These are phyloP conservation scores for Caenorhabditis macrosperma DNA, from an alignment of 2,888 invertebrate species.

Conservation along the genomic window DNA sequence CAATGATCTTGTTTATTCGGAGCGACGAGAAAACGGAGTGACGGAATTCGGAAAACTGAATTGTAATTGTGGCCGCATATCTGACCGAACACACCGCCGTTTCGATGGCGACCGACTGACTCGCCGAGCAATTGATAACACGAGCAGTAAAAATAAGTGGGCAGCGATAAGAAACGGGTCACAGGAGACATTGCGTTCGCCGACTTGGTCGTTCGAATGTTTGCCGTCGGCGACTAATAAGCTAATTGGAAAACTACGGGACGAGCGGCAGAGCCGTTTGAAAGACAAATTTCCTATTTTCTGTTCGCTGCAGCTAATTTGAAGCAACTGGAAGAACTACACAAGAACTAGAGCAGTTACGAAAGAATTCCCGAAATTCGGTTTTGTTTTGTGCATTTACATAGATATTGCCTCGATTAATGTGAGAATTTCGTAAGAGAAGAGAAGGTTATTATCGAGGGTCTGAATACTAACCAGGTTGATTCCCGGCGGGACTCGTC, in stretches of 20 bases:
- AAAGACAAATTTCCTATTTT: neutral
- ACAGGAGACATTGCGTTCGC: neutral
- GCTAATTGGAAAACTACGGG: slow-evolving; percentile 36
- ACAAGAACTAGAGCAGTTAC: neutral
- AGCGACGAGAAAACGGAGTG: slow-evolving; percentile 1
- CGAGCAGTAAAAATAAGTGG: neutral
- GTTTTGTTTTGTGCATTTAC: neutral
- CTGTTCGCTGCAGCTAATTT: neutral
- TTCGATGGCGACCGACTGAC: slow-evolving; percentile 33
- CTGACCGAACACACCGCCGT: slow-evolving; percentile 20
- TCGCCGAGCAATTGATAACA: slow-evolving; percentile 35
- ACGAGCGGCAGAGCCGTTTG: neutral
- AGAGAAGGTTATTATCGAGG: neutral
- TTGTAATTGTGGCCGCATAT: slow-evolving; percentile 12
- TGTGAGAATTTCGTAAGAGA: neutral
- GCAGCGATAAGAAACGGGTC: slow-evolving; percentile 5
- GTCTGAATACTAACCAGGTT: neutral
- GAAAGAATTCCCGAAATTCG: slow-evolving; percentile 6
- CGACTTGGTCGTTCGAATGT: slow-evolving; percentile 18
- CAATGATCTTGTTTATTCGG: slow-evolving; percentile 19
- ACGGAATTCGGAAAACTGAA: slow-evolving; percentile 7
- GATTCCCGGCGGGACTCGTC: neutral
- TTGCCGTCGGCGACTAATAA: slow-evolving; percentile 36
- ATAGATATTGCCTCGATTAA: neutral
- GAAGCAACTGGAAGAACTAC: neutral